These are phyloP conservation scores for Xiphias gladius DNA, from an alignment of 2,113 vertebrate genomes.

Conservation along the genomic window DNA sequence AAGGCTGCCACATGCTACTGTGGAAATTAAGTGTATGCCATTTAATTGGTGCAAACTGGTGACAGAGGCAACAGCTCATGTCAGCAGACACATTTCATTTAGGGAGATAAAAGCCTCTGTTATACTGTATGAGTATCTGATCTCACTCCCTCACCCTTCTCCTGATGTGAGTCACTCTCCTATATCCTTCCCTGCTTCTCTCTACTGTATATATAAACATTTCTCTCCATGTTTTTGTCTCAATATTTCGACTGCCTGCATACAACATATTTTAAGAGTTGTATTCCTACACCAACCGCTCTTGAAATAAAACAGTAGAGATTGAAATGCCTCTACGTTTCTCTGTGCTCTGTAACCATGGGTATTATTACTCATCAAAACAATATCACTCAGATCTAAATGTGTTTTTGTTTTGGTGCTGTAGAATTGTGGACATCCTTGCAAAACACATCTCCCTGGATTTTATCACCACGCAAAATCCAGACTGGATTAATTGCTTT, in stretches of 20 bases:
- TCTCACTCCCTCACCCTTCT: constrained; percentile 16
- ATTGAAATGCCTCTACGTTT: background rate
- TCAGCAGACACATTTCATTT: constrained; percentile 52
- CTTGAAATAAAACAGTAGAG: constrained; percentile 3
- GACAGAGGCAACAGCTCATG: constrained; percentile 44
- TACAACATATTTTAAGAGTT: background rate
- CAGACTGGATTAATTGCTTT: constrained; percentile 21
- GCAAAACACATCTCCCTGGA: constrained; percentile 16
- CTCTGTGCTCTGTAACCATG: constrained; percentile 13
- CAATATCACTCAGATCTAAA: constrained; percentile 3
- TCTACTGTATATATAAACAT: background rate
- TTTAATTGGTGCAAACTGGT: constrained; percentile 44
- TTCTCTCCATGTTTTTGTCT: constrained; percentile 20
- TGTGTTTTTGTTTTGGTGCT: constrained; percentile 9
- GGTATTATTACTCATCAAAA: constrained; percentile 51
- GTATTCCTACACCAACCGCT: constrained; percentile 10
- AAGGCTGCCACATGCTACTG: constrained; percentile 6
- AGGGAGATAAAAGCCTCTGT: constrained; percentile 48
- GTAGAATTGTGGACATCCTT: background rate
- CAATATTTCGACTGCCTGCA: background rate
- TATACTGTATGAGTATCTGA: constrained; percentile 27
- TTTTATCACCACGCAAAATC: constrained; percentile 18
- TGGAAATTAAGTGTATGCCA: constrained; percentile 15
- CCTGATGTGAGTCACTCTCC: constrained; percentile 36
- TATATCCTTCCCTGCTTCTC: constrained; percentile 5